phyloP scores from a whole-genome alignment of 1,140 invertebrate genomes.

The Drosophila biarmipes region DNA sequence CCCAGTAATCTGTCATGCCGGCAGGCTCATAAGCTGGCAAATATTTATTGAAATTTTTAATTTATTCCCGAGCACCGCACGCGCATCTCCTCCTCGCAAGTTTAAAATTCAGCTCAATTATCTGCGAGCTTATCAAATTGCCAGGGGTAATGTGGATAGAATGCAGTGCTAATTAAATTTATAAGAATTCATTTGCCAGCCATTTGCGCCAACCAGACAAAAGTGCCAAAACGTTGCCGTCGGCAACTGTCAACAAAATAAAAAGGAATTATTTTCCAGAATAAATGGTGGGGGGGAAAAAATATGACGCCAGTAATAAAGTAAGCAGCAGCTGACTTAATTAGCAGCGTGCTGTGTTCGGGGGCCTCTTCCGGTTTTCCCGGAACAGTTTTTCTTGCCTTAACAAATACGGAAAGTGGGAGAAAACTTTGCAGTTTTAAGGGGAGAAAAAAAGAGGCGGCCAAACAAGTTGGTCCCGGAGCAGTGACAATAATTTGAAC shows the following conservation, averaged over 20 bases:
- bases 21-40: not conserved
- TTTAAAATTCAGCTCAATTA: conserved; percentile 10
- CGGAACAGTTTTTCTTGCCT: not conserved
- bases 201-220: conserved; percentile 50
- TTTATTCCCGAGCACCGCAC: not conserved
- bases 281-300: conserved; percentile 19
- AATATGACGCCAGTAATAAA: conserved; percentile 55
- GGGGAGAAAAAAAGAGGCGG: conserved; percentile 4
- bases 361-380: conserved; percentile 23
- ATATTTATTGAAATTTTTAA: conserved; percentile 1
- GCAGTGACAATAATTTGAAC: conserved; percentile 76
- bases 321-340: conserved; percentile 62
- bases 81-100: not conserved
- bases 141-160: conserved; percentile 40
- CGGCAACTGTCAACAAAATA: conserved; percentile 44
- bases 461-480: conserved; percentile 49
- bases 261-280: conserved; percentile 13
- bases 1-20: conserved; percentile 1
- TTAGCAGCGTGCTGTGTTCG: conserved; percentile 50
- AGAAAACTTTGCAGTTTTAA: conserved; percentile 40
- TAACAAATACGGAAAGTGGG: not conserved
- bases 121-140: conserved; percentile 27
- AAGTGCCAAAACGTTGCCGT: conserved; percentile 55
- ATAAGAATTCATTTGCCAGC: conserved; percentile 75
- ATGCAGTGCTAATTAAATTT: conserved; percentile 77